Percentiles rank a stretch among this genome's conserved stretches.
These are phyloP conservation scores for Diachrysia chrysitis DNA, from an alignment of 2,888 invertebrate species.

Conservation along the genomic window DNA sequence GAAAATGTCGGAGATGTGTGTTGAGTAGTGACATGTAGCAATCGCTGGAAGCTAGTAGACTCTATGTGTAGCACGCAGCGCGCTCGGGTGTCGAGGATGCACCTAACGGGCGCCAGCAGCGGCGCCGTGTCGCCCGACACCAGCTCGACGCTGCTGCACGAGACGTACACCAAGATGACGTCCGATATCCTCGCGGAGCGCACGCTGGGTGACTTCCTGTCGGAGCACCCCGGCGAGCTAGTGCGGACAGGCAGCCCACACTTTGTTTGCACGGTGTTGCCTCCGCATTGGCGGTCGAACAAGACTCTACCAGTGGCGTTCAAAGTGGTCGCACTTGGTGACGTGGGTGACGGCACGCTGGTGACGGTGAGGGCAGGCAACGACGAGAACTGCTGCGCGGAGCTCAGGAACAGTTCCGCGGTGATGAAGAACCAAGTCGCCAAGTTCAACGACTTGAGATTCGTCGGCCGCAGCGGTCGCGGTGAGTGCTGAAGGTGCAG, in stretches of 20 bases:
- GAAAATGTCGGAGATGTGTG: conserved; percentile 70
- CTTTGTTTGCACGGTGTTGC: conserved; percentile 98
- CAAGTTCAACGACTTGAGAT: conserved; percentile 99
- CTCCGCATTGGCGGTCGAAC: conserved; percentile 99
- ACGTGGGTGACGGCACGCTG: conserved; percentile 98
- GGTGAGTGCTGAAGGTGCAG: conserved; percentile 93
- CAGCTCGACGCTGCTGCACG: conserved; percentile 92
- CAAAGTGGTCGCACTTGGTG: conserved; percentile 98
- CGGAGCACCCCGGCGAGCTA: conserved; percentile 97
- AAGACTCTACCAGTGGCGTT: conserved; percentile 99
- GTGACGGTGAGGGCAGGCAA: conserved; percentile 99
- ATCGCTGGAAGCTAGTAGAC: conserved; percentile 68
- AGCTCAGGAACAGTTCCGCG: conserved; percentile 97
- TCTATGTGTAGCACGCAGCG: conserved; percentile 88
- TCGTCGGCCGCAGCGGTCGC: conserved; percentile 99
- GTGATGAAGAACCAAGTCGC: conserved; percentile 99
- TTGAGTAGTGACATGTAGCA: conserved; percentile 80
- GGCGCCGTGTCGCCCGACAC: conserved; percentile 92
- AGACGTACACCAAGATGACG: conserved; percentile 96
- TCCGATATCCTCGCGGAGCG: conserved; percentile 96
- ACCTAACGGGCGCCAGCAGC: conserved; percentile 85
- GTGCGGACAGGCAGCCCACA: conserved; percentile 98
- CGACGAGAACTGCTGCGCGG: conserved; percentile 99
- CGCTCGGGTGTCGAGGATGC: conserved; percentile 87
- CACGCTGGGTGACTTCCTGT: conserved; percentile 95